phyloP scores from a whole-genome alignment of 1,140 invertebrate genomes.

The Sycophaga agraensis region DNA sequence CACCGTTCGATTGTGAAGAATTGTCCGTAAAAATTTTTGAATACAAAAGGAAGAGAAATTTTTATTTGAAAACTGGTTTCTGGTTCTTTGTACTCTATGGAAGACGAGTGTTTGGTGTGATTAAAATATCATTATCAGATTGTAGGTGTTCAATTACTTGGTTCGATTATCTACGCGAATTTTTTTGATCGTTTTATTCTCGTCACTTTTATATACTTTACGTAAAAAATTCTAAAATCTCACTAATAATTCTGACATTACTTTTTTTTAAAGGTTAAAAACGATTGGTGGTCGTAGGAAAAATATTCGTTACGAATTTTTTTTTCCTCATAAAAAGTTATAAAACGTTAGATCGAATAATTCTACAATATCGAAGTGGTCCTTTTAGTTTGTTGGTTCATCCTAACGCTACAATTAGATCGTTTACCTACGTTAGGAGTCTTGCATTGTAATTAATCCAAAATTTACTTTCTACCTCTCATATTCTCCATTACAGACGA shows the following conservation, averaged over 20 bases:
- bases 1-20: conserved; percentile 28
- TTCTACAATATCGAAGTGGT: conserved; percentile 29
- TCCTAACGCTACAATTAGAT: conserved; percentile 1
- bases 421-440: not conserved
- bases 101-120: conserved; percentile 42
- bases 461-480: not conserved
- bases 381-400: conserved; percentile 20
- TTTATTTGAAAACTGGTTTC: conserved; percentile 9
- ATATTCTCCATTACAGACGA: not conserved
- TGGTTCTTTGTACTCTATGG: conserved; percentile 48
- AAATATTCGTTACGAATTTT: conserved; percentile 14
- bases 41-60: not conserved
- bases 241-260: not conserved
- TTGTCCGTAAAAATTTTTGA: conserved; percentile 12
- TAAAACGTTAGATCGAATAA: conserved; percentile 26
- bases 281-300: not conserved
- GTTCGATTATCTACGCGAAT: not conserved
- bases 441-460: not conserved
- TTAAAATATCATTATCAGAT: conserved; percentile 10
- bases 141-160: too few relatives aligned
- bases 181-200: not conserved
- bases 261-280: not conserved
- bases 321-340: conserved; percentile 22
- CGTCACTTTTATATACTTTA: not conserved
- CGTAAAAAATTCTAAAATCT: not conserved